Percentiles rank a stretch among this genome's conserved stretches.
Evolutionary conservation across 2,888 invertebrate genomes (phyloP).

Genomic region (Heliconius aoede): DNA sequence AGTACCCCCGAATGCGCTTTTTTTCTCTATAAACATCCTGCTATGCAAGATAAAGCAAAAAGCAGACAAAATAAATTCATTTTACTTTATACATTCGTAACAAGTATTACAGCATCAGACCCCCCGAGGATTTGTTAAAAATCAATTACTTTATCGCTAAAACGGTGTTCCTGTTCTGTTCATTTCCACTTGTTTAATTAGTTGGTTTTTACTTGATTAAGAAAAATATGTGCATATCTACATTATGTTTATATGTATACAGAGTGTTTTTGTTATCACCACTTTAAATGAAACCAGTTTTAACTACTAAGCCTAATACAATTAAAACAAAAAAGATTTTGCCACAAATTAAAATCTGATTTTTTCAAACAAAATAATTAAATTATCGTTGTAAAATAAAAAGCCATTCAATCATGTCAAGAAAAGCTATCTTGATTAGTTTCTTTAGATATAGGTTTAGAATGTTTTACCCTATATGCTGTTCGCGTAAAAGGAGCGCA

Average conservation of each 20-base stretch:
- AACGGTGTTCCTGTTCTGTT: conserved; percentile 9
- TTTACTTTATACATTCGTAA: background rate
- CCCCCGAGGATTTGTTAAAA: conserved; percentile 28
- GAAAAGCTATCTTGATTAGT: no score
- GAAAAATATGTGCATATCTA: background rate
- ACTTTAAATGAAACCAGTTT: no score
- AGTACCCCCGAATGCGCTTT: no score
- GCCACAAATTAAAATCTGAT: no score
- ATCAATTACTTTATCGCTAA: conserved; percentile 32
- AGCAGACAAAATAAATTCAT: background rate
- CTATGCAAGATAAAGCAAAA: background rate
- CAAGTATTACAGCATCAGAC: conserved; percentile 24
- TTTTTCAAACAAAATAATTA: no score
- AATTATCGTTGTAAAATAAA: no score
- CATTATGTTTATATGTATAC: background rate
- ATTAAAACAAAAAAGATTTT: no score
- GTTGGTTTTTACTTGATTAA: conserved; percentile 6
- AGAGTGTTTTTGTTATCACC: no score
- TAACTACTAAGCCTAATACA: no score
- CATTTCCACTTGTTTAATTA: conserved; percentile 17
- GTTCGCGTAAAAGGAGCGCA: background rate
- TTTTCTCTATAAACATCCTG: background rate
- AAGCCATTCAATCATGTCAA: no score
- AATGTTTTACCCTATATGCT: no score
- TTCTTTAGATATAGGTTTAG: no score